These are phyloP conservation scores for Antitype chi DNA, from an alignment of 2,888 invertebrate genomes.

Conservation along the genomic window DNA sequence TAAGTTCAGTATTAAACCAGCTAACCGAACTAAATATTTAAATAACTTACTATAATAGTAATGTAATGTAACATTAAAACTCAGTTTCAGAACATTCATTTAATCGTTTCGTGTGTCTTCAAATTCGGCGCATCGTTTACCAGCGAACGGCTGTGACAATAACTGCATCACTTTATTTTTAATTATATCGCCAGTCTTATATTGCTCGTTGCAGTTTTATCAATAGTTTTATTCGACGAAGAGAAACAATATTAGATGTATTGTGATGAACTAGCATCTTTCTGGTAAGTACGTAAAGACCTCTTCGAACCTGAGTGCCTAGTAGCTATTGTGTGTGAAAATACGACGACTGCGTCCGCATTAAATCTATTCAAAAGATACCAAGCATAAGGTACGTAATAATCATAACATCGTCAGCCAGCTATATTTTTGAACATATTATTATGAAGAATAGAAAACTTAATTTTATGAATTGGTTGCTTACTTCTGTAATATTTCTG, in stretches of 20 bases:
- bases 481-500: too few species aligned
- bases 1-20: too few species aligned
- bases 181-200: conserved; percentile 18
- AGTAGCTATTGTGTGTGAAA: neutral
- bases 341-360: neutral
- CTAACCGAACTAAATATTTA: too few species aligned
- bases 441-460: too few species aligned
- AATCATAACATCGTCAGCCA: too few species aligned
- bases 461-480: too few species aligned
- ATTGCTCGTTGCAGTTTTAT: conserved; percentile 27
- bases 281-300: neutral
- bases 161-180: conserved; percentile 44
- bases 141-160: conserved; percentile 32
- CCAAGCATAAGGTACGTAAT: too few species aligned
- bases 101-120: conserved; percentile 6
- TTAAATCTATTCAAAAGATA: neutral
- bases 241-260: neutral
- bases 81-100: conserved; percentile 18
- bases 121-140: conserved; percentile 25
- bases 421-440: too few species aligned
- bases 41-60: too few species aligned
- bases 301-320: neutral
- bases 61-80: too few species aligned
- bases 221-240: neutral
- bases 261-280: neutral